phyloP scores from a whole-genome alignment of 2,113 vertebrate genomes.

The Tachycineta bicolor region DNA sequence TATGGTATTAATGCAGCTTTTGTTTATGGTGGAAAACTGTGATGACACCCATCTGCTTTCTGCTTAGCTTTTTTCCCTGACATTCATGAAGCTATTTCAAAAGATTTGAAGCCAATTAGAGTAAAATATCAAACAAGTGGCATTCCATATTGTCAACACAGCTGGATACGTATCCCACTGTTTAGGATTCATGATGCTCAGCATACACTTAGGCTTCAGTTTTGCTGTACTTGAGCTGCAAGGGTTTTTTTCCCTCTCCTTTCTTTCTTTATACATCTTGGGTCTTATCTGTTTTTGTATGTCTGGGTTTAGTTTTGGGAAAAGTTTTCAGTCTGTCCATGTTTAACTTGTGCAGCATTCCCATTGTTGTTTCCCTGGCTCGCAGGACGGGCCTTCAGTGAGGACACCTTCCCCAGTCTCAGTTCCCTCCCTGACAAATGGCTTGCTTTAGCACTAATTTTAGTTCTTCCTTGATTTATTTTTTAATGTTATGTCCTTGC shows the following conservation, averaged over 20 bases:
- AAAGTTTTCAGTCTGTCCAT: background rate
- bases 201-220: background rate
- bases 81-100: constrained; percentile 43
- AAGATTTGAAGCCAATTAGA: background rate
- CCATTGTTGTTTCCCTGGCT: background rate
- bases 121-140: constrained; percentile 46
- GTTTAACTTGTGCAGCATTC: background rate
- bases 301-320: background rate
- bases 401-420: background rate
- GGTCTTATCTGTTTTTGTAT: background rate
- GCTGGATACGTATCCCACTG: background rate
- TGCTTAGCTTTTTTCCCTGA: constrained; percentile 41
- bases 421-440: background rate
- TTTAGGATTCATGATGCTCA: background rate
- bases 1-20: constrained; percentile 46
- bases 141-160: constrained; percentile 37
- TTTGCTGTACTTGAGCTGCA: background rate
- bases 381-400: background rate
- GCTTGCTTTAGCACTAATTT: background rate
- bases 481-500: background rate
- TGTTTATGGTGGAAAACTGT: constrained; percentile 46
- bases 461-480: background rate
- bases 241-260: background rate
- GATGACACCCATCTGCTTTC: constrained; percentile 47
- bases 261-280: background rate